phyloP scores from a whole-genome alignment of 2,113 vertebrate genomes.

The Mustela nigripes region DNA sequence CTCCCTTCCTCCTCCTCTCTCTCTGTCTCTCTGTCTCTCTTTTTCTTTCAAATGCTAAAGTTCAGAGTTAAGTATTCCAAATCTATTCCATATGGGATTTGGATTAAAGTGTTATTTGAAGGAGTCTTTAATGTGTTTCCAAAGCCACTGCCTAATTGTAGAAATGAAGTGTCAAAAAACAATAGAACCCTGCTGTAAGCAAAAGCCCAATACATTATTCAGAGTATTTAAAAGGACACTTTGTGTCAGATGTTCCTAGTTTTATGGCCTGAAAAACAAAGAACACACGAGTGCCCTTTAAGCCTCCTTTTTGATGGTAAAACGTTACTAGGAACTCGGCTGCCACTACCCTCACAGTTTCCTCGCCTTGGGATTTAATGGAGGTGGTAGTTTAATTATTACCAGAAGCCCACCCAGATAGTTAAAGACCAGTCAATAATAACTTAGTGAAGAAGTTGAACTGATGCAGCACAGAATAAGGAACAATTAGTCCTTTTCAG shows the following conservation, averaged over 20 bases:
- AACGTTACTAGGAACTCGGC: not conserved
- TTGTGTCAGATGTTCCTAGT: constrained; percentile 11
- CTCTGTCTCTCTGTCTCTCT: too few relatives aligned
- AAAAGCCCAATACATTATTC: constrained; percentile 23
- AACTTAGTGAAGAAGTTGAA: not conserved
- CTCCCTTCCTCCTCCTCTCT: not conserved
- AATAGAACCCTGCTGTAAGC: constrained; percentile 39
- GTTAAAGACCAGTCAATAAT: not conserved
- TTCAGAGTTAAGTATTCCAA: constrained; percentile 49
- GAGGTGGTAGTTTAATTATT: constrained; percentile 56
- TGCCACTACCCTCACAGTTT: not conserved
- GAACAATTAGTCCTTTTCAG: constrained; percentile 59
- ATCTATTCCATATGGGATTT: constrained; percentile 55
- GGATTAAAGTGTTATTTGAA: constrained; percentile 19
- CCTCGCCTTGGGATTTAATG: not conserved
- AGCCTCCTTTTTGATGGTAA: not conserved
- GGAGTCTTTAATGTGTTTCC: constrained; percentile 55
- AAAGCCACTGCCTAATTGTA: constrained; percentile 32
- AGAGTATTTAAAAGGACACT: not conserved
- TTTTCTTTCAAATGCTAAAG: not conserved
- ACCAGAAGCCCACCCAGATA: constrained; percentile 48
- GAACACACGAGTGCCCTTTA: not conserved
- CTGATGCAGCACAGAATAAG: not conserved
- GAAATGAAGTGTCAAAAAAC: constrained; percentile 48
- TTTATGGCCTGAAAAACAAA: constrained; percentile 16